A percentile compares a stretch with the other conserved stretches of the same genome.
phyloP scores from a whole-genome alignment of 2,797 vertebrate species.

The Perodicticus potto region DNA sequence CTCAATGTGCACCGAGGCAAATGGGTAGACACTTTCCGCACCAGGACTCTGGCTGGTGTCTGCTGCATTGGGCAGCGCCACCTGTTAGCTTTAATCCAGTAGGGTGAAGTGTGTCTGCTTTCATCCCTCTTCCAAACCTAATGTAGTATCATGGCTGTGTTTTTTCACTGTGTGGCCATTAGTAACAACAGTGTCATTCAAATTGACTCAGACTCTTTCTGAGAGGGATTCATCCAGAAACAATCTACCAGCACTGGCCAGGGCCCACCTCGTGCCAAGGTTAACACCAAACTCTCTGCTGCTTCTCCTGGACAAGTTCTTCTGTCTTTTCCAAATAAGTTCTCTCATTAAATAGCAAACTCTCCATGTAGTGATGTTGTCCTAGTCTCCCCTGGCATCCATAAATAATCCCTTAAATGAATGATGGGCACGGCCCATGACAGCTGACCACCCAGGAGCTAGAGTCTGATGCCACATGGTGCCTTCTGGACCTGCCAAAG shows the following conservation, averaged over 20 bases:
- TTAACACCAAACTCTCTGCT: not conserved
- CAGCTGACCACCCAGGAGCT: not conserved
- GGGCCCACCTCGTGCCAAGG: not conserved
- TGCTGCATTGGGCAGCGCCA: not conserved
- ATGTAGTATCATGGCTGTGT: not conserved
- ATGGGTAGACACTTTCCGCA: slow-evolving; percentile 53
- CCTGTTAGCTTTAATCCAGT: slow-evolving; percentile 54
- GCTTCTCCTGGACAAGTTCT: not conserved
- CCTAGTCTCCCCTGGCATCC: not conserved
- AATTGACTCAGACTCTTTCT: slow-evolving; percentile 40
- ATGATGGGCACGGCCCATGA: too few species aligned
- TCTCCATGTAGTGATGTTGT: not conserved
- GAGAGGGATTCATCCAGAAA: slow-evolving; percentile 63
- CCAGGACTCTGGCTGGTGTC: not conserved
- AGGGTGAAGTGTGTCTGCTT: slow-evolving; percentile 1
- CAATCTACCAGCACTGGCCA: slow-evolving; percentile 53
- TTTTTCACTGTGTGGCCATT: not conserved
- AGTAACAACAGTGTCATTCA: slow-evolving; percentile 35
- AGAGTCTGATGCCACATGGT: not conserved
- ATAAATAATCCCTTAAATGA: not conserved
- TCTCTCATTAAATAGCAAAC: not conserved
- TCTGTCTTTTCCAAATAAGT: slow-evolving; percentile 34
- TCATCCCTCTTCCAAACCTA: not conserved
- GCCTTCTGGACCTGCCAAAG: not conserved
- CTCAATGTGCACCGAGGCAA: slow-evolving; percentile 17